Base-by-base conservation (phyloP, 2,888 invertebrate genomes). In the Notodonta dromedarius region DNA sequence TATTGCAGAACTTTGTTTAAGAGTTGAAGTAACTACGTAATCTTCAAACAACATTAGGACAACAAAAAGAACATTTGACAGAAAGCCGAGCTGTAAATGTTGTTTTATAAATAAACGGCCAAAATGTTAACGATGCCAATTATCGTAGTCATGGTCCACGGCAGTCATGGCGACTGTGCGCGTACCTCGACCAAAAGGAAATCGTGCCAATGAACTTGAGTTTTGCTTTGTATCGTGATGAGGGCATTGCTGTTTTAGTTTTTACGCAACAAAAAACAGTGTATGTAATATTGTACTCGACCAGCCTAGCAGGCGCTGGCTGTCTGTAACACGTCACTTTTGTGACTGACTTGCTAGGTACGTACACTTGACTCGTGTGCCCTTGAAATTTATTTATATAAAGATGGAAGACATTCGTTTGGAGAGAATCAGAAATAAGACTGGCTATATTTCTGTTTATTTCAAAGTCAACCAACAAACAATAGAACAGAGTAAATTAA, bases 151-250 rank as follows among this genome's bases (percentile, higher is more conserved):
- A 85, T 85, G 84, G 82, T 82, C 79, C 72, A 76, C 74, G 72
- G 79, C 82, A 82, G 80, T 75, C 82, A 87, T 86, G 80, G 83
- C 82, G 82, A 83, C 80, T 71, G 73, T 70, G 73, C 72, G 75
- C 77, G 82, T 76, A 78, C 69, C 75, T 74, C 77, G 74, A 71
- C 82, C 71, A 76, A 77, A 82, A 80, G 74, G 74, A 83, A 84
- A 82, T 77, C 81, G 87, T 88, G 91, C 91, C 90, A 91, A 89
- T 90, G 91, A 91, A 91, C 91, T 90, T 87, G 78, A 73, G 78
- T 79, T 85, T 84, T 84, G 82, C 82, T 86, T 79, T 79, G 79
- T 80, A 77, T 65, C 69, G 68, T 73, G 80, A 76, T 77, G 83
- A 84, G 78, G 82, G 79, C 80, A 79, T 79, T 79, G 75, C 76